Percentiles rank a stretch among this genome's conserved stretches.
Conservation (phyloP, 2,888 invertebrate species). For the Phaonia tiefii region DNA sequence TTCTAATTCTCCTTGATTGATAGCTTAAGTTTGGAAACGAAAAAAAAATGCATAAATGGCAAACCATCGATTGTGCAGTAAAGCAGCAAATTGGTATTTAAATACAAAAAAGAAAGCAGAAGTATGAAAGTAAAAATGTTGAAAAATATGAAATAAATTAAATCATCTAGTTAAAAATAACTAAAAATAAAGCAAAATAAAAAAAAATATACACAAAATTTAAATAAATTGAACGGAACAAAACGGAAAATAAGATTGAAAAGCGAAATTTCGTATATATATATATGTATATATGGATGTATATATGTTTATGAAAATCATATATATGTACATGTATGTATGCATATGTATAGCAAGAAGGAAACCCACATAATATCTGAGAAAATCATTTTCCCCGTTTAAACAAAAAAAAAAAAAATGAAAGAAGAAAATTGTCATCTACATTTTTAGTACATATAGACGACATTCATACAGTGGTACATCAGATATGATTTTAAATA, state of each 20-base stretch:
- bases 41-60: background rate
- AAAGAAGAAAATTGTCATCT: background rate
- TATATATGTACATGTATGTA: constrained; percentile 45
- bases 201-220: constrained; percentile 42
- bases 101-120: no score
- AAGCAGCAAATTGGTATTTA: no score
- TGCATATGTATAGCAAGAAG: constrained; percentile 26
- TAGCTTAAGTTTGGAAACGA: constrained; percentile 30
- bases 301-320: no score
- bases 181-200: constrained; percentile 38
- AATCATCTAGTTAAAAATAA: constrained; percentile 66
- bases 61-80: constrained; percentile 10
- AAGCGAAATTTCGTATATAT: constrained; percentile 28
- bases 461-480: background rate
- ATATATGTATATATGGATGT: no score
- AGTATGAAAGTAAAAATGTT: no score
- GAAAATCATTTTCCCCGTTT: constrained; percentile 1
- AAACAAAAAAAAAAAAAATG: constrained; percentile 4
- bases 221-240: constrained; percentile 57
- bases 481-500: no score
- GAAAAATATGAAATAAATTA: constrained; percentile 57
- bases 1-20: background rate
- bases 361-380: constrained; percentile 6
- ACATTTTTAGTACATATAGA: background rate
- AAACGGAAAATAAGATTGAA: constrained; percentile 44